A percentile compares a stretch with the other conserved stretches of the same genome.
These are phyloP conservation scores for Mystacides longicornis DNA, from an alignment of 2,888 invertebrate species.

Conservation along the genomic window DNA sequence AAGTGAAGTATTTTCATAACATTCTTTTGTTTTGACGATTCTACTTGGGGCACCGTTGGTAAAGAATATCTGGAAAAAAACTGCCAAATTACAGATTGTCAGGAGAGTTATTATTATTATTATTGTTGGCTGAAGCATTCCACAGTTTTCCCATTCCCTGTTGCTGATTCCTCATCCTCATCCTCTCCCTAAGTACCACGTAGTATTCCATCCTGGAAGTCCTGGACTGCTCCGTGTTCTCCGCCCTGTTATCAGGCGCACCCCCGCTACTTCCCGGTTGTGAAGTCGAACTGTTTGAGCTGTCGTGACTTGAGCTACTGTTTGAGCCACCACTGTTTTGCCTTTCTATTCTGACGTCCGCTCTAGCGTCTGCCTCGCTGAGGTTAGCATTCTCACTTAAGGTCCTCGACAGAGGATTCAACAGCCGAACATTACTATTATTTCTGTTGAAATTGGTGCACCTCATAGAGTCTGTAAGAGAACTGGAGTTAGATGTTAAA, in stretches of 20 bases:
- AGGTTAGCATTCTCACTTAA: conserved; percentile 1
- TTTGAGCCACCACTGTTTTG: conserved; percentile 3
- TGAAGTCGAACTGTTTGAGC: background rate
- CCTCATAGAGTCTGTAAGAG: conserved; percentile 17
- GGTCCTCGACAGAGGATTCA: conserved; percentile 16
- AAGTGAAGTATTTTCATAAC: too few species aligned
- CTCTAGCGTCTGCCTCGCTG: background rate
- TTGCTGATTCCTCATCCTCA: conserved; percentile 9
- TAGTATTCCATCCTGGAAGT: conserved; percentile 7
- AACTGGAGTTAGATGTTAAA: conserved; percentile 11
- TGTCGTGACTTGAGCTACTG: background rate
- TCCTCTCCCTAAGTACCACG: conserved; percentile 2
- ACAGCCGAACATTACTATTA: conserved; percentile 11
- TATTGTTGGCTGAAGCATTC: conserved; percentile 5
- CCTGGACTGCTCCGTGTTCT: conserved; percentile 4
- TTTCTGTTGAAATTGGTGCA: conserved; percentile 18
- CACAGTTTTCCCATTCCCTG: conserved; percentile 8
- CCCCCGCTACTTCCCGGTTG: background rate
- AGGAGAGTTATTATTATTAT: background rate
- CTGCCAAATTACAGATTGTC: too few species aligned
- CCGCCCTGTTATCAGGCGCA: background rate
- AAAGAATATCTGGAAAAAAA: too few species aligned
- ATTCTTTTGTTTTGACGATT: too few species aligned
- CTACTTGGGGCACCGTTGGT: too few species aligned
- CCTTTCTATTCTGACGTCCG: conserved; percentile 2